A percentile compares a stretch with the other conserved stretches of the same genome.
Conservation (phyloP, 2,888 invertebrate genomes). For the Dione vanillae region DNA sequence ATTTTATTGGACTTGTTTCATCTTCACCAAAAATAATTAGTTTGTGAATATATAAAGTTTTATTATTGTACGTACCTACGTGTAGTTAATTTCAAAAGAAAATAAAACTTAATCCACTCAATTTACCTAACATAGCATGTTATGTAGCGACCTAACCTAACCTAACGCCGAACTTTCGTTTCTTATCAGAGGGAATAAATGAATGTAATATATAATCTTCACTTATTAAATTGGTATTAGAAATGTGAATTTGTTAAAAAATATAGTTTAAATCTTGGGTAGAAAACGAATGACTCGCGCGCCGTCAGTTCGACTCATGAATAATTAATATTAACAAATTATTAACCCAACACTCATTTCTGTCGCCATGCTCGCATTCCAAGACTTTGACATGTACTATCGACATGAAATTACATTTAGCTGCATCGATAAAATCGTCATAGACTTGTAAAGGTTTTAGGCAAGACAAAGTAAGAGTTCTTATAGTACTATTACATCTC, state of each 20-base stretch:
- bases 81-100: too few species aligned
- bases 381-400: slow-evolving; percentile 57
- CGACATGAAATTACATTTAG: slow-evolving; percentile 50
- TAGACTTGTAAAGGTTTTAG: slow-evolving; percentile 31
- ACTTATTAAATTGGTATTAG: slow-evolving; percentile 66
- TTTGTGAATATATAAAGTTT: too few species aligned
- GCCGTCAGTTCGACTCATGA: slow-evolving; percentile 69
- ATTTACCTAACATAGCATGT: too few species aligned
- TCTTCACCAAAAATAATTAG: too few species aligned
- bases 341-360: slow-evolving; percentile 81
- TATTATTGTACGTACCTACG: too few species aligned
- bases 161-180: too few species aligned
- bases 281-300: slow-evolving; percentile 76
- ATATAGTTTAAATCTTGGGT: slow-evolving; percentile 71
- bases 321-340: slow-evolving; percentile 84
- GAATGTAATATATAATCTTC: slow-evolving; percentile 30
- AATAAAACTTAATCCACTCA: too few species aligned
- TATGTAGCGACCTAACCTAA: too few species aligned
- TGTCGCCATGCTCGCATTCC: slow-evolving; percentile 62
- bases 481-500: too few species aligned
- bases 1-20: too few species aligned
- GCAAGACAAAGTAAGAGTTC: too few species aligned
- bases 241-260: slow-evolving; percentile 75
- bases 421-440: slow-evolving; percentile 68
- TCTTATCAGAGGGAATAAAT: too few species aligned